phyloP scores from a whole-genome alignment of 2,797 vertebrate genomes.

The Hoplostethus mediterraneus region DNA sequence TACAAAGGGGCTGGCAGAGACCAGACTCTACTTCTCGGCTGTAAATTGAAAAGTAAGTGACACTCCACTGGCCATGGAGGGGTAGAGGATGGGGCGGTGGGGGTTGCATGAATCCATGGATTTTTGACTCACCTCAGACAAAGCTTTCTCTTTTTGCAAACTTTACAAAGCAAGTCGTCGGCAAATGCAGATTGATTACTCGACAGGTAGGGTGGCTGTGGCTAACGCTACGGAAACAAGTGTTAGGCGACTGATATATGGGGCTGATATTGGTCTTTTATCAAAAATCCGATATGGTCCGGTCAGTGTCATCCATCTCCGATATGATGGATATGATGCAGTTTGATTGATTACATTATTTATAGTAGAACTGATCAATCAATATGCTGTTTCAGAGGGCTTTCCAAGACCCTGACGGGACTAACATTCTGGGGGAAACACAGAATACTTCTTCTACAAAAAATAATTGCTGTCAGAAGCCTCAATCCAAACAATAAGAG shows the following conservation, averaged over 20 bases:
- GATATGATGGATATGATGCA: no score
- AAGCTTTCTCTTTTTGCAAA: conserved; percentile 20
- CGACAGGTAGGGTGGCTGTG: conserved; percentile 20
- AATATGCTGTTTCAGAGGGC: no score
- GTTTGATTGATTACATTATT: no score
- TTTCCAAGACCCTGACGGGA: no score
- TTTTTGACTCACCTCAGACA: conserved; percentile 42
- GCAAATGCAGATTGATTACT: conserved; percentile 35
- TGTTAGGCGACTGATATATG: not conserved
- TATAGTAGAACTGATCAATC: no score
- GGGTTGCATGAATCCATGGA: conserved; percentile 23
- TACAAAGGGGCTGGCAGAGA: conserved; percentile 71
- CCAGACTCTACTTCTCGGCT: conserved; percentile 70
- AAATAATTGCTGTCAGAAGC: no score
- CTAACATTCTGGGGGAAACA: no score
- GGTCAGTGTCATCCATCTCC: no score
- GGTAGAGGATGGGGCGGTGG: conserved; percentile 33
- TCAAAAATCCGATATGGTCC: no score
- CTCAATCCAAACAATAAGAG: no score
- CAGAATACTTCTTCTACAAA: no score
- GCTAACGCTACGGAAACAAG: not conserved
- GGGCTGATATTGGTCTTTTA: no score
- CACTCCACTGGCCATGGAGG: conserved; percentile 38
- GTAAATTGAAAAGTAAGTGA: conserved; percentile 82
- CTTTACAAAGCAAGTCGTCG: conserved; percentile 23